Base-by-base conservation (phyloP, 1,140 invertebrate species). In the Idris sp. region DNA sequence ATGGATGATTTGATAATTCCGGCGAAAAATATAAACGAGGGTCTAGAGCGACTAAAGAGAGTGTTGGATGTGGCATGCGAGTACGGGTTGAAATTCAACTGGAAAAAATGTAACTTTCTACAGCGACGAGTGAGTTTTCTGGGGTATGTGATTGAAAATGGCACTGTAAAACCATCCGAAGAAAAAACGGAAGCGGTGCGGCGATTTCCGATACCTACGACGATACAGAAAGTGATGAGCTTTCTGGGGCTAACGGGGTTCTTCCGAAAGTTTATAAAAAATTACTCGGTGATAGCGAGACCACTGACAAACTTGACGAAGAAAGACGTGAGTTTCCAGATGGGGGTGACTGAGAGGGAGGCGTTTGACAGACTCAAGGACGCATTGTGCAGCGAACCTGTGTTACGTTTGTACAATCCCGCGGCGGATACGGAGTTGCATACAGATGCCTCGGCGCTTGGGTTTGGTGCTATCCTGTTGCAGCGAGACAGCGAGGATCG, bases 1-100 rank as follows among this genome's bases (percentile, higher is more conserved):
- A 15, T 74, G 22, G 71, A 74, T 7, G 59, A 74, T 11, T 2
- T 65, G 1, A 58, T 73, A 10, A 40, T 73, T n/a, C 36, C 43
- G 0, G 25, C 35, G 2, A 26, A 22, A 8, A 26, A 58, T 16
- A 4, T 11, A 1, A 5, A 13, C 0, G 25, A 26, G 8, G 53
- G 25, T 6, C 4, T 62, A 10, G 25, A 31, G n/a, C 2, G 16
- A 1, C 14, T 56, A 5, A 30, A 31, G 14, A 5, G n/a, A 10
- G 30, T 26, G 8, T 56, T 35, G 9, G 4, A 43, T 5, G 40
- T 58, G 10, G 19, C 16, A 0, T 33, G 48, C 0, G 31, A 54
- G 2, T 28, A 11, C 1, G 58, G 56, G 0, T 41, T 72, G 19
- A 22, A 4, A 4, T 4, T 22, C 6, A 22, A 22, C 19, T 22